phyloP scores from a whole-genome alignment of 2,113 vertebrate species.

The Rhagologus leucostigma region DNA sequence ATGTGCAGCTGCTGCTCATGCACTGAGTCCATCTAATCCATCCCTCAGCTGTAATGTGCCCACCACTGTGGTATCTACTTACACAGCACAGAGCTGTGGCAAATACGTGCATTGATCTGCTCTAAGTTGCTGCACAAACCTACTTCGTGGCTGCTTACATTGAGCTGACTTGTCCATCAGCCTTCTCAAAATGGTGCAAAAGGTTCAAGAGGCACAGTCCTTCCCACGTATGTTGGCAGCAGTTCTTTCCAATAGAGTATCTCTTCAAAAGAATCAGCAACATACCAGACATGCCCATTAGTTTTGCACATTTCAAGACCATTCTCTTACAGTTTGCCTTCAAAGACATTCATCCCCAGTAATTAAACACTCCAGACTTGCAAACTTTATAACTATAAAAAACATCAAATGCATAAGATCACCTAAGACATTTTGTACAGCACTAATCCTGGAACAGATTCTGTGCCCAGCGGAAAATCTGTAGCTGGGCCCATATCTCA shows the following conservation, averaged over 20 bases:
- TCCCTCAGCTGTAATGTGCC: background rate
- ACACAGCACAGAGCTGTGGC: background rate
- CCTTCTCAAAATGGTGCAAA: background rate
- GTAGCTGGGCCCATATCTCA: background rate
- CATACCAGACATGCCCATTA: background rate
- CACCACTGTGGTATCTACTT: background rate
- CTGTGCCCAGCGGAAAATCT: background rate
- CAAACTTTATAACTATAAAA: background rate
- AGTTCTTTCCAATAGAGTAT: background rate
- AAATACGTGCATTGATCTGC: background rate
- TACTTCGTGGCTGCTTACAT: background rate
- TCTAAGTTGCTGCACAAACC: background rate
- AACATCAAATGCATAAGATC: background rate
- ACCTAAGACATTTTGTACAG: background rate
- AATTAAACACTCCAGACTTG: background rate
- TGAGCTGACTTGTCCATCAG: background rate
- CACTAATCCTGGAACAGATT: background rate
- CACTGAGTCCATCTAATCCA: background rate
- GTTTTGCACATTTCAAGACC: background rate
- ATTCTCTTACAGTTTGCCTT: background rate
- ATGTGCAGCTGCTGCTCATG: background rate
- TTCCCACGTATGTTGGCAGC: background rate
- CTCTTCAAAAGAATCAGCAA: background rate
- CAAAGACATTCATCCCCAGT: background rate
- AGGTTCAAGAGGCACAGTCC: background rate